Base-by-base conservation (phyloP, 2,888 invertebrate species). In the Drosophila kambysellisi region DNA sequence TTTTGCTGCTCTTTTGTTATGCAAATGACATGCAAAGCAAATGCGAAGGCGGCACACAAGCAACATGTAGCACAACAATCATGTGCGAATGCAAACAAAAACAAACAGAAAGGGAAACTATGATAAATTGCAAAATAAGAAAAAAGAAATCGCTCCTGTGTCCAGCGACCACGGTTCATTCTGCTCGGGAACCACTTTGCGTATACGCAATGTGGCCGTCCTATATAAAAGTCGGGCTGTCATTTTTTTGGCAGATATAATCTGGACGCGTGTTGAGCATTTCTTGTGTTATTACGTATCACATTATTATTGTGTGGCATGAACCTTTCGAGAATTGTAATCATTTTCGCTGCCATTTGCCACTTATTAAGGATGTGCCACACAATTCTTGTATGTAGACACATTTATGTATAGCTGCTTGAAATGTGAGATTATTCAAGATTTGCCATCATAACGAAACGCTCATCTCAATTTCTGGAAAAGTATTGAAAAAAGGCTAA, bases 51-150 rank as follows among this genome's bases (percentile, higher is more conserved):
- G 61, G 11, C 65, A 41, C 60, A 75, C 50, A 59, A 62, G 62
- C 70, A 76, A 76, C 70, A 76, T 75, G 65, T 66, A 70, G 20
- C 51, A 41, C 46, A 59, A 35, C 46, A 51, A 54, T 59, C 70
- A 61, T 43, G 64, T 43, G 41, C 30, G 17, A 37, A 33, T n/a
- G 25, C 30, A 51, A 56, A 60, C 53, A 53, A 30, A 59, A 9
- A 35, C 33, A 17, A 25, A 25, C 25, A 25, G 25, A 20, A 17
- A 0, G 5, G n/a, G 8, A 67, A 70, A 60, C 79, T 70, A 78
- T 70, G 76, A 79, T 76, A 79, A 82, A 81, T 80, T 73, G 76
- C 73, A 67, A 20, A 53, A 11, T 12, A n/a, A 8, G 43, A 37
- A 65, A 41, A 48, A 58, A 39, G 41, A 75, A 56, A 62, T 39